Conservation (phyloP, 2,113 vertebrate genomes). For the Orthonyx spaldingii region DNA sequence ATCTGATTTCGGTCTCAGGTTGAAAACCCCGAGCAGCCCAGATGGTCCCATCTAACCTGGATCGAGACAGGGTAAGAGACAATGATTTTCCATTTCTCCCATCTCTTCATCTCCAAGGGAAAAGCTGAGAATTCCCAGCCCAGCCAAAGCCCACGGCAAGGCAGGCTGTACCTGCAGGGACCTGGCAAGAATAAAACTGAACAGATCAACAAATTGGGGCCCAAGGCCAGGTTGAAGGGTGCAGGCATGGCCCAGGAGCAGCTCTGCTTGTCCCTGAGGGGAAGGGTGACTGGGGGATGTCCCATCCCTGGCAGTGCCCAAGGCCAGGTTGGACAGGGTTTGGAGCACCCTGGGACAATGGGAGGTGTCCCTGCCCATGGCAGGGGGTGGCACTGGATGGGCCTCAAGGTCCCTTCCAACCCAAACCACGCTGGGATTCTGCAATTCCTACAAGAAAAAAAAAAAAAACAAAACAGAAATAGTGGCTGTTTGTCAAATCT, state of each 20-base stretch:
- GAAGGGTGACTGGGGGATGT: background rate
- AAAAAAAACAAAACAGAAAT: background rate
- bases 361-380: background rate
- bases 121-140: background rate
- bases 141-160: background rate
- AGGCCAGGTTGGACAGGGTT: accelerated
- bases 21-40: background rate
- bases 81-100: background rate
- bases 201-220: background rate
- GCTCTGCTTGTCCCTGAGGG: background rate
- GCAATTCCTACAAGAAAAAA: too few relatives aligned
- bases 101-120: background rate
- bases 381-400: background rate
- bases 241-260: background rate
- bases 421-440: too few relatives aligned
- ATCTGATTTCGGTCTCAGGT: background rate
- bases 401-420: background rate
- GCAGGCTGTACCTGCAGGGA: background rate
- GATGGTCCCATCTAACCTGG: background rate
- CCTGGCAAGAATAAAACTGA: background rate
- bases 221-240: too few relatives aligned
- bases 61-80: background rate
- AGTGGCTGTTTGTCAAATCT: background rate
- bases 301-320: background rate
- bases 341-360: background rate